Conservation (phyloP, 2,113 vertebrate species). For the Solenodon paradoxus region DNA sequence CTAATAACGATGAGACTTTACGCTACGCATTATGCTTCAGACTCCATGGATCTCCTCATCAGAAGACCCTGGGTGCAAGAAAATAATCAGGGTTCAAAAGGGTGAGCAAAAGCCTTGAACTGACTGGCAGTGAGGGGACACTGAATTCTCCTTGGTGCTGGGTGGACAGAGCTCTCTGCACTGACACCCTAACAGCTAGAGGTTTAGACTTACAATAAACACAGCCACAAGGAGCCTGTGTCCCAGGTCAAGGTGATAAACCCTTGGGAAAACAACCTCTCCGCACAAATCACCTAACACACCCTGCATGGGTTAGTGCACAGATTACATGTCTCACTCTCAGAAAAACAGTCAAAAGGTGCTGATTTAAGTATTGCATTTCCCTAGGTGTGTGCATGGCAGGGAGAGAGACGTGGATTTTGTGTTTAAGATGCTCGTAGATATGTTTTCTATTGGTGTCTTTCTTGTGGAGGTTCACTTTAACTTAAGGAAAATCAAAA, state of each 20-base stretch:
- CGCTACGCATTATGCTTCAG: not conserved
- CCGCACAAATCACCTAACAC: not conserved
- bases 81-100: not conserved
- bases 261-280: not conserved
- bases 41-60: not conserved
- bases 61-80: not conserved
- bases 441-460: not conserved
- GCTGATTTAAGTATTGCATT: not conserved
- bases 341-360: not conserved
- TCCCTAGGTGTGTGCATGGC: not conserved
- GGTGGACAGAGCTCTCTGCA: not conserved
- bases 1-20: not conserved
- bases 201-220: not conserved
- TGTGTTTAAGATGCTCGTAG: not conserved
- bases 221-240: not conserved
- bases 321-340: not conserved
- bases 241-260: not conserved
- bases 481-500: constrained; percentile 14
- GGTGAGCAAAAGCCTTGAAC: not conserved
- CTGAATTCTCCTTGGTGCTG: not conserved
- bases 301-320: too few species aligned
- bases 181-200: not conserved
- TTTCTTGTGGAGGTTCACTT: not conserved
- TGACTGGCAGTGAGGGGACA: too few species aligned
- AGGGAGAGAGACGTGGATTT: not conserved